phyloP scores from a whole-genome alignment of 2,113 vertebrate species.

The Anhinga anhinga region DNA sequence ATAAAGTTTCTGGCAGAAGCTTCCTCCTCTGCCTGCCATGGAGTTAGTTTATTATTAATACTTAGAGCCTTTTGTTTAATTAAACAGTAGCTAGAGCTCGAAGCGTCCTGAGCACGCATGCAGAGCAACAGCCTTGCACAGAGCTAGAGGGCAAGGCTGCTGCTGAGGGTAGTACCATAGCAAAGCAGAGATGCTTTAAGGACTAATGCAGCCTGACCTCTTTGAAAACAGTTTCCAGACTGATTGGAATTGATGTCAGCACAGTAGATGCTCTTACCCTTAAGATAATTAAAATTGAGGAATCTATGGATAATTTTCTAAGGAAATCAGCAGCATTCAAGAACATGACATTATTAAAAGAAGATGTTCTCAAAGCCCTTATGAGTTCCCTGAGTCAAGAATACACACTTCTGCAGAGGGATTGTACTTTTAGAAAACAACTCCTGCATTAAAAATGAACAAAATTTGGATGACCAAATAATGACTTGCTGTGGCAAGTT shows the following conservation, averaged over 20 bases:
- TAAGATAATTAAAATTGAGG: neutral
- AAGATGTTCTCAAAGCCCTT: neutral
- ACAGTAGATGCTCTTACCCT: neutral
- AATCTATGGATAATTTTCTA: neutral
- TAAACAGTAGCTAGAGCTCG: neutral
- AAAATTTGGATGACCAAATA: neutral
- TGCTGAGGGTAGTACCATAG: neutral
- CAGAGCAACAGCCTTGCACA: neutral
- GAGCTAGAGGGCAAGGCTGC: neutral
- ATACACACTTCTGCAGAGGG: neutral
- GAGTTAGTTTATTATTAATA: constrained; percentile 49
- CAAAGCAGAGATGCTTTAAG: neutral
- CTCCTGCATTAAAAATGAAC: neutral
- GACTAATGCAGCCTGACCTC: neutral
- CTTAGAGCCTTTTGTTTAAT: constrained; percentile 11
- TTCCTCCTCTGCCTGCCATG: neutral
- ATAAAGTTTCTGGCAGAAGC: neutral
- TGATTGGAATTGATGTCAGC: neutral
- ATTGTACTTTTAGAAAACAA: neutral
- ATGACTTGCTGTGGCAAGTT: neutral
- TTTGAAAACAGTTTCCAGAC: neutral
- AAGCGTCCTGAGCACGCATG: neutral
- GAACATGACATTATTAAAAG: neutral
- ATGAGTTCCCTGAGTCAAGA: neutral
- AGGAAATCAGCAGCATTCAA: neutral